phyloP scores from a whole-genome alignment of 2,113 vertebrate species.

The Ginglymostoma cirratum region DNA sequence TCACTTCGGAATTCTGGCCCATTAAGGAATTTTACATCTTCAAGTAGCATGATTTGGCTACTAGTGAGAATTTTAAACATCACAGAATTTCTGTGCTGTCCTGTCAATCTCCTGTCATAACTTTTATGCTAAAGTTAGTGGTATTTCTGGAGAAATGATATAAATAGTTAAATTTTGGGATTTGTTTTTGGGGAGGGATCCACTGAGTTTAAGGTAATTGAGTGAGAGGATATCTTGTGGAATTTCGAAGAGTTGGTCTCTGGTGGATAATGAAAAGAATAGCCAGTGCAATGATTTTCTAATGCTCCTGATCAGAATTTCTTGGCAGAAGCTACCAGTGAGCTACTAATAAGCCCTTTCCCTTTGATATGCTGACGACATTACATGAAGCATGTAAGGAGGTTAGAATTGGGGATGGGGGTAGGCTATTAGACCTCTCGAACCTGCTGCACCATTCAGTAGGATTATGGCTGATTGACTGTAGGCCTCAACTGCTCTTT shows the following conservation, averaged over 20 bases:
- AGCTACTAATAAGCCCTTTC: neutral
- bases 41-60: neutral
- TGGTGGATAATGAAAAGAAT: neutral
- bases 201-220: neutral
- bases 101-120: neutral
- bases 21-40: neutral
- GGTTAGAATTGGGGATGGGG: too few species aligned
- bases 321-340: neutral
- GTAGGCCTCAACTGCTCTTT: too few species aligned
- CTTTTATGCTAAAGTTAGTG: neutral
- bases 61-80: neutral
- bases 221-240: neutral
- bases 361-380: neutral
- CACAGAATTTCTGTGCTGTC: neutral
- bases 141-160: neutral
- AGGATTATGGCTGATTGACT: too few species aligned
- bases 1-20: neutral
- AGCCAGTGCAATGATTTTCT: neutral
- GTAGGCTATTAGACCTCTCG: too few species aligned
- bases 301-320: neutral
- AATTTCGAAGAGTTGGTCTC: neutral
- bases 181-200: neutral
- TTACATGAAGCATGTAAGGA: neutral
- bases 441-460: too few species aligned
- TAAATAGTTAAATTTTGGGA: neutral